phyloP scores from a whole-genome alignment of 2,797 vertebrate species.

The Alcedo quadribrachys region DNA sequence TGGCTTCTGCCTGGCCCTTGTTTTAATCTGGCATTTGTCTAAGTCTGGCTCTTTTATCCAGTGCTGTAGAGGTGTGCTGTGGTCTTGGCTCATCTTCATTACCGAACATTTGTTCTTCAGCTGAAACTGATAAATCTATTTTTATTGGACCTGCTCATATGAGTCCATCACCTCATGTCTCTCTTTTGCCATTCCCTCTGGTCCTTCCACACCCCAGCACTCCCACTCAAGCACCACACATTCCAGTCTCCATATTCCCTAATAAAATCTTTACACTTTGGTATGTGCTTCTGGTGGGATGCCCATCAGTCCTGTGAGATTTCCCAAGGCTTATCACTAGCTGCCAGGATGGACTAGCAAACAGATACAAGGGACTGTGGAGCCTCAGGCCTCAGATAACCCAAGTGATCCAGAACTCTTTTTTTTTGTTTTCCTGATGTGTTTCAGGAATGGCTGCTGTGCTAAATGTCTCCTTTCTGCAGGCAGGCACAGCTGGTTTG shows the following conservation, averaged over 20 bases:
- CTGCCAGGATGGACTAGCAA: background rate
- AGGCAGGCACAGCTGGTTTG: background rate
- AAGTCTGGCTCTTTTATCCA: background rate
- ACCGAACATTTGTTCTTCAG: background rate
- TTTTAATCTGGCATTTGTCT: background rate
- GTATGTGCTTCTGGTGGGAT: background rate
- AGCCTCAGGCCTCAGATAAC: background rate
- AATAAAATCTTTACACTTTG: background rate
- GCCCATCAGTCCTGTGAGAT: background rate
- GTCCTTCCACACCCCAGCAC: background rate
- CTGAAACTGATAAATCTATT: background rate
- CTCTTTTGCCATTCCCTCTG: background rate
- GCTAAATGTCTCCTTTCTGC: background rate
- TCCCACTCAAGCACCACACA: rapidly evolving
- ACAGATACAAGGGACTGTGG: background rate
- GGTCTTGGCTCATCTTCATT: background rate
- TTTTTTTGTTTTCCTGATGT: background rate
- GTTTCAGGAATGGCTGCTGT: background rate
- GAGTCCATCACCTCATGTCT: rapidly evolving
- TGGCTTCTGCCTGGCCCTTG: background rate
- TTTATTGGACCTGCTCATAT: background rate
- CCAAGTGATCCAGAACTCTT: background rate
- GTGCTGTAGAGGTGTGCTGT: background rate
- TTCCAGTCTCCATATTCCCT: background rate
- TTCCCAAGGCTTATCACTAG: background rate